Percentiles rank a stretch among this genome's conserved stretches.
Evolutionary conservation across 2,888 invertebrate species (phyloP).

Genomic region (Nematopogon swammerdamellus): DNA sequence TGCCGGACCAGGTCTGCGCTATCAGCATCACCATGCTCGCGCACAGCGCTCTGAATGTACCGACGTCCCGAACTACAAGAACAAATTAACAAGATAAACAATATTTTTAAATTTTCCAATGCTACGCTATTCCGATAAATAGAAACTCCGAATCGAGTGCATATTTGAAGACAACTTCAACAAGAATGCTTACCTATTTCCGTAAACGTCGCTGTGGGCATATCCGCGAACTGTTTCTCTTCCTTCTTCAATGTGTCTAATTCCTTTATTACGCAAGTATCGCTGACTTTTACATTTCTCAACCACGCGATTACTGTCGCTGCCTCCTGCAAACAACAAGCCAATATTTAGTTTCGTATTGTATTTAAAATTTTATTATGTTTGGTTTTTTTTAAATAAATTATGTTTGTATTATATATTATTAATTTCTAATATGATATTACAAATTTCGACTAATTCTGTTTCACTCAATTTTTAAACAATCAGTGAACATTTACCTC

Average conservation of each 20-base stretch:
- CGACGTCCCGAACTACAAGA: conserved; percentile 8
- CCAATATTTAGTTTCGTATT: too few species aligned
- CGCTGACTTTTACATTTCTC: conserved; percentile 2
- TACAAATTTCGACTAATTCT: too few species aligned
- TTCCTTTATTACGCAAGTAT: conserved; percentile 1
- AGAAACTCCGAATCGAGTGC: too few species aligned
- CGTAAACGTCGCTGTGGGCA: not conserved
- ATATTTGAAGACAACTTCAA: too few species aligned
- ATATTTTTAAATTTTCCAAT: not conserved
- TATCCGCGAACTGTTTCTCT: not conserved
- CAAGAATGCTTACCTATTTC: conserved; percentile 6
- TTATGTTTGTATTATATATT: too few species aligned
- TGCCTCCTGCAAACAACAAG: conserved; percentile 1
- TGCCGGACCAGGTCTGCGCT: conserved; percentile 11
- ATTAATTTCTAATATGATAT: too few species aligned
- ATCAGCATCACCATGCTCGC: conserved; percentile 4
- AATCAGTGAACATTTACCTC: conserved; percentile 7
- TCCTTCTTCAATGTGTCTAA: conserved; percentile 3
- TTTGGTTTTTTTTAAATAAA: too few species aligned
- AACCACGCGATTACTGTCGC: conserved; percentile 5
- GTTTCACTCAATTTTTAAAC: too few species aligned
- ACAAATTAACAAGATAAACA: not conserved
- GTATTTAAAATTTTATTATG: too few species aligned
- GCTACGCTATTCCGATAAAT: not conserved
- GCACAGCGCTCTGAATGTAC: conserved; percentile 6